Evolutionary conservation across 2,797 vertebrate species (phyloP).

Genomic region (Yasuhikotakia modesta): DNA sequence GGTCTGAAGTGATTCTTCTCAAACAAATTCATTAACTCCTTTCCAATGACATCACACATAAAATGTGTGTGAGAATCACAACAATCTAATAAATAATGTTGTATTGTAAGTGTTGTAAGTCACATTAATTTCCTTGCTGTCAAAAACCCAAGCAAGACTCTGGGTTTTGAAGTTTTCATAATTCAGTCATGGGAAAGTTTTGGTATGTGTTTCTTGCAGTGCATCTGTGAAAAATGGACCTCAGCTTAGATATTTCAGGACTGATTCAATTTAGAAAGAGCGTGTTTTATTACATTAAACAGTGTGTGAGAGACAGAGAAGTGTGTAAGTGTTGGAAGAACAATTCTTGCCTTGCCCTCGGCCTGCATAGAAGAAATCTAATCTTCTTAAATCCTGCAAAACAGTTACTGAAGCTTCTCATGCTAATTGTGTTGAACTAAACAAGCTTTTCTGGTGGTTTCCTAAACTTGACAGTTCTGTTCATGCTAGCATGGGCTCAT

Average conservation of each 20-base stretch:
- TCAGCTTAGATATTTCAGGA: slow-evolving; percentile 20
- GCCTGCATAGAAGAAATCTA: slow-evolving; percentile 25
- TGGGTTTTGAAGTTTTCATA: slow-evolving; percentile 35
- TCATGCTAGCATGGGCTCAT: slow-evolving; percentile 25
- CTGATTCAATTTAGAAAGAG: slow-evolving; percentile 60
- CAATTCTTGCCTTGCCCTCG: slow-evolving; percentile 23
- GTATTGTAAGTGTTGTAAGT: too few species aligned
- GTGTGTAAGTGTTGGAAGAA: slow-evolving; percentile 49
- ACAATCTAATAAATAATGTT: slow-evolving; percentile 14
- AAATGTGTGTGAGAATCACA: not conserved
- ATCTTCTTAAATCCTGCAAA: slow-evolving; percentile 36
- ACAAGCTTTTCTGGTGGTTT: slow-evolving; percentile 17
- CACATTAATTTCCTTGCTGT: slow-evolving; percentile 5
- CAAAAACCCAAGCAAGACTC: slow-evolving; percentile 12
- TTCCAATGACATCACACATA: slow-evolving; percentile 26
- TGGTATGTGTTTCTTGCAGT: slow-evolving; percentile 14
- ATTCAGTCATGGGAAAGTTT: slow-evolving; percentile 32
- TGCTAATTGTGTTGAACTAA: slow-evolving; percentile 39
- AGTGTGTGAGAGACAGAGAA: slow-evolving; percentile 17
- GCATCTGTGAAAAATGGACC: slow-evolving; percentile 32
- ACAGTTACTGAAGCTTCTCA: slow-evolving; percentile 45
- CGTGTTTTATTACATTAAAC: slow-evolving; percentile 59
- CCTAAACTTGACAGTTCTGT: slow-evolving; percentile 19
- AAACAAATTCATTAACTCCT: slow-evolving; percentile 57
- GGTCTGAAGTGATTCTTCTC: slow-evolving; percentile 59